Evolutionary conservation across 1,140 invertebrate genomes (phyloP).

Genomic region (Metaphire vulgaris): DNA sequence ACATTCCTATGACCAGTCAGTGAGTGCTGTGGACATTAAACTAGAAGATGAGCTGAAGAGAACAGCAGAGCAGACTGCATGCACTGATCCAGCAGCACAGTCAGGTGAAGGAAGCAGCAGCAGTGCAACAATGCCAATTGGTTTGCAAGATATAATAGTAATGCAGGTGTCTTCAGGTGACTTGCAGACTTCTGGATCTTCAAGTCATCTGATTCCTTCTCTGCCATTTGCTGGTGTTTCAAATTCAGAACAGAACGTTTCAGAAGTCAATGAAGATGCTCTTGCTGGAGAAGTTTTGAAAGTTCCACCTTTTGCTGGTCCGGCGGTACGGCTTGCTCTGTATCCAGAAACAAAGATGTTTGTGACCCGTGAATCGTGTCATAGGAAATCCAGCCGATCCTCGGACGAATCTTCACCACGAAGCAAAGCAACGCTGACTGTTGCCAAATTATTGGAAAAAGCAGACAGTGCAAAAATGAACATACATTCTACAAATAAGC

Average conservation of each 20-base stretch:
- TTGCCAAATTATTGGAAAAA: constrained; percentile 15
- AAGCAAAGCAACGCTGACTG: constrained; percentile 14
- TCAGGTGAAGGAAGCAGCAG: neutral
- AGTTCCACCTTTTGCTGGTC: neutral
- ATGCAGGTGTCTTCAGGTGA: neutral
- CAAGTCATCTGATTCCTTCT: neutral
- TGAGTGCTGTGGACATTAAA: too few species aligned
- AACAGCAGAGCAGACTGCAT: neutral
- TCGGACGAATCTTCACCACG: neutral
- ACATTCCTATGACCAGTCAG: neutral
- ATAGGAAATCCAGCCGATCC: neutral
- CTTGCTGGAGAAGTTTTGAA: neutral
- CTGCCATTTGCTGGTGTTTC: neutral
- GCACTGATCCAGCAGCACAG: neutral
- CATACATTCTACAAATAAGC: neutral
- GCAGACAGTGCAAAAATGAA: constrained; percentile 11
- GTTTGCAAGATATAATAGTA: neutral
- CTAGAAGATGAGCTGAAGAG: neutral
- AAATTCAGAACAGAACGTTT: neutral
- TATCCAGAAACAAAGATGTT: neutral
- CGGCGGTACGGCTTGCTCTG: neutral
- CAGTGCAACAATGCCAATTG: neutral
- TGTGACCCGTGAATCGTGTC: neutral
- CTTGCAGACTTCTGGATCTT: neutral
- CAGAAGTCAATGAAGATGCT: neutral